Percentiles rank a stretch among this genome's conserved stretches.
These are phyloP conservation scores for Globodera rostochiensis DNA, from an alignment of 1,140 invertebrate genomes.

Conservation along the genomic window DNA sequence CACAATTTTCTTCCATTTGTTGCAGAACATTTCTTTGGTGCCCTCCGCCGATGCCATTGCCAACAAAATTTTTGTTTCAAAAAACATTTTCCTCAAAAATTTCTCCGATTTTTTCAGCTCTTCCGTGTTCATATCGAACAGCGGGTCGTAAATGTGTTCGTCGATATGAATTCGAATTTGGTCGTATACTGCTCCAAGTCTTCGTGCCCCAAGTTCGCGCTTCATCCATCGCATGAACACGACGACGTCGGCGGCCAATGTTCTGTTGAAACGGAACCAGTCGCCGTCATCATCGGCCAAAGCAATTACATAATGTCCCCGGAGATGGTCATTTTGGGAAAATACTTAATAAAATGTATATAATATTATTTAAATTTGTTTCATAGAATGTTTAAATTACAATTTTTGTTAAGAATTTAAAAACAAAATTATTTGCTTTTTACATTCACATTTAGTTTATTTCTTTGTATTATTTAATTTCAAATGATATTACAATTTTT, in stretches of 20 bases:
- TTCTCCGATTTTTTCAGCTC: not conserved
- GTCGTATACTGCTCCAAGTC: not conserved
- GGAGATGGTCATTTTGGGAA: not conserved
- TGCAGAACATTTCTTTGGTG: not conserved
- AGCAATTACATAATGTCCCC: not conserved
- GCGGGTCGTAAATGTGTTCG: conserved; percentile 2
- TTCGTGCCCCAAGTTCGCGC: not conserved
- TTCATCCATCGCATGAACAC: not conserved
- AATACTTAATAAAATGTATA: not conserved
- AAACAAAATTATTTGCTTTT: not conserved
- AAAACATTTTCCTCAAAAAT: conserved; percentile 7
- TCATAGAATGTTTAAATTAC: too few species aligned
- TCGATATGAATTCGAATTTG: conserved; percentile 1
- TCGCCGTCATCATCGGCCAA: not conserved
- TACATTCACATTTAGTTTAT: not conserved
- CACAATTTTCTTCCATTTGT: not conserved
- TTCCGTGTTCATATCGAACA: not conserved
- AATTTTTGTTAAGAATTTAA: too few species aligned
- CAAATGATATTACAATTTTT: conserved; percentile 4
- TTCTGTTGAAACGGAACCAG: not conserved
- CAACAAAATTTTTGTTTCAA: conserved; percentile 3
- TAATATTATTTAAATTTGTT: too few species aligned
- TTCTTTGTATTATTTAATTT: not conserved
- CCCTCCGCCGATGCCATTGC: too few species aligned
- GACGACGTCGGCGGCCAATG: not conserved